Evolutionary conservation across 1,140 invertebrate species (phyloP), one percentile per base, ranked within the genome.

Genomic region (Sinella curviseta): DNA sequence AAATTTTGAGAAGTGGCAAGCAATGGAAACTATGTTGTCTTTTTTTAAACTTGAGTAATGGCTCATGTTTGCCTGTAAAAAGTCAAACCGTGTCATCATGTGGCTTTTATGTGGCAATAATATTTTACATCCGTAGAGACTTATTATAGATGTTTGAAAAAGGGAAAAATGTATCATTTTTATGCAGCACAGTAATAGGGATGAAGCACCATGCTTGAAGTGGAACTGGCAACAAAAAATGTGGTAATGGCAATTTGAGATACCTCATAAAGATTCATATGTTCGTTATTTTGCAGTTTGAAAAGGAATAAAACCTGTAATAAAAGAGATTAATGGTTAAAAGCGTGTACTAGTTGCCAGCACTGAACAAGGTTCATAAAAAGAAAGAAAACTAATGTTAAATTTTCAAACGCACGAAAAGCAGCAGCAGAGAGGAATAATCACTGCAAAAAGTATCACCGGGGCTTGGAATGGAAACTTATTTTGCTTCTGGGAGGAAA

Each of bases 311-410:
- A 78, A 78, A 78, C 54, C 54, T 73, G 65, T 33, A 33, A 31
- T 74, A 78, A 78, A 78, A 54, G 30, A 78, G 77, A 78, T 78
- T 78, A 78, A 77, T 74, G 67, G 48, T 54, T 34, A 39, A 35
- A 74, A 78, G 65, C 77, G 73, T 74, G 73, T 73, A 70, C 1
- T 24, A n/a, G 55, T 3, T 24, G n/a, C n/a, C n/a, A n/a, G n/a
- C n/a, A n/a, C n/a, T n/a, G 39, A 12, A 48, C 39, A 48, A 12
- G 39, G 39, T 48, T 48, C 8, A 12, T 48, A 48, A 48, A 48
- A n/a, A 60, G 55, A 60, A 24, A 12, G 55, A 60, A 24, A n/a
- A n/a, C n/a, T 14, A 60, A 60, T n/a, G 55, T 26, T 26, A 4
- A 60, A 60, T 60, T 60, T 60, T 26, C 39, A 8, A 48, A 4